Evolutionary conservation across 2,888 invertebrate species (phyloP).

Genomic region (Operophtera brumata): DNA sequence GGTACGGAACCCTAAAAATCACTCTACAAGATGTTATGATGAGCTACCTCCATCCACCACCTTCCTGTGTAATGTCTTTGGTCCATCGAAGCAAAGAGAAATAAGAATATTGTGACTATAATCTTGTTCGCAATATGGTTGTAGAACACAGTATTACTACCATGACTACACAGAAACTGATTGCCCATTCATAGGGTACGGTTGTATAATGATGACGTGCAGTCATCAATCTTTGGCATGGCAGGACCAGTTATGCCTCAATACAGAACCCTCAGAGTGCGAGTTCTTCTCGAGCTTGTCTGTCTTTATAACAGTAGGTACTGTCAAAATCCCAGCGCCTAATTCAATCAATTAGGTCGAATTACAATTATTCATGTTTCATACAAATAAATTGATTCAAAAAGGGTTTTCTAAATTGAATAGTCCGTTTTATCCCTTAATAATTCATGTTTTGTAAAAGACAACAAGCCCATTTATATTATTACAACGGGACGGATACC

Average conservation of each 20-base stretch:
- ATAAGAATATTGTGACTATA: too few species aligned
- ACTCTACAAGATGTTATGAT: too few species aligned
- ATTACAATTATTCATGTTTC: conserved; percentile 21
- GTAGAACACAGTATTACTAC: conserved; percentile 14
- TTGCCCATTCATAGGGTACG: conserved; percentile 15
- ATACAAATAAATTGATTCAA: conserved; percentile 15
- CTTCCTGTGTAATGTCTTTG: too few species aligned
- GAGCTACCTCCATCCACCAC: too few species aligned
- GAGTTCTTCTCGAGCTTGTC: background rate
- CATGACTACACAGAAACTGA: conserved; percentile 26
- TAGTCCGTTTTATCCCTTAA: conserved; percentile 10
- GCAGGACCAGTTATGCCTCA: background rate
- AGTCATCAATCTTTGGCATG: conserved; percentile 36
- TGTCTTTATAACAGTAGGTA: background rate
- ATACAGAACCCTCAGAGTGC: background rate
- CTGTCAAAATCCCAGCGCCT: conserved; percentile 10
- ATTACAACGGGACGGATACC: background rate
- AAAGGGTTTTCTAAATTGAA: conserved; percentile 17
- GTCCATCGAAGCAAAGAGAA: too few species aligned
- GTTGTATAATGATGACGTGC: conserved; percentile 41
- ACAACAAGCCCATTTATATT: background rate
- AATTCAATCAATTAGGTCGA: conserved; percentile 20
- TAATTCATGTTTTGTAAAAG: conserved; percentile 8
- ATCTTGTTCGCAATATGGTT: background rate
- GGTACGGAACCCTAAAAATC: too few species aligned